Evolutionary conservation across 1,140 invertebrate species (phyloP), one percentile per base, ranked within the genome.

Genomic region (Semibalanus balanoides): DNA sequence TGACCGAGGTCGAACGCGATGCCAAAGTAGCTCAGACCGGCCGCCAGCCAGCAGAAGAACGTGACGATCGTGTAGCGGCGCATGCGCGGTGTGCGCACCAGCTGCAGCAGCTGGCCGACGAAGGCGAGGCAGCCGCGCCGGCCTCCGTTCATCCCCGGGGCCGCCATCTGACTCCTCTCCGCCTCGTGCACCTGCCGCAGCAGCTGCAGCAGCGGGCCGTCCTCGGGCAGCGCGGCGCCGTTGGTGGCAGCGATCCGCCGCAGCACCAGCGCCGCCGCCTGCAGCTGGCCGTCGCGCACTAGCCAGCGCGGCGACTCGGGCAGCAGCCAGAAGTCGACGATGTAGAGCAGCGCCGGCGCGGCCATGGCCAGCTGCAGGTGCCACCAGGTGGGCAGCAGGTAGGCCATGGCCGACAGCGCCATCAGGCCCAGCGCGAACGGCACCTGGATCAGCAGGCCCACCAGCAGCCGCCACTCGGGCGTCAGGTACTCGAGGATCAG

Each of bases 1-100:
- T 89, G 89, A 40, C 88, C 89, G 3, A 90, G 89, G 80, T 91
- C 92, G 87, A 92, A 91, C 0, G 91, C 92, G 5, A 94, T 82
- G 0, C 91, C 93, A 79, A 93, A 94, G 82, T 93, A 94, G 3
- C 92, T 81, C 30, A 82, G 78, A 69, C 83, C 81, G 7, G 81
- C 81, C 76, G 82, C 83, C 83, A 87, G 90, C 90, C 92, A 93
- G 80, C 90, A 88, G 81, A 91, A 92, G 82, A 92, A 93, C 76
- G 93, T 87, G 72, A 92, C 86, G 0, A 92, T 77, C 64, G 90
- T 88, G 80, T 91, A 88, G 71, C 87, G 87, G 69, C 91, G 86
- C 30, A 94, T 84, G 80, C 89, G 89, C 0, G 89, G 88, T 81
- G 90, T 89, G 74, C 75, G 70, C 40, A 77, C 29, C 9, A 79